phyloP scores from a whole-genome alignment of 1,140 invertebrate species.

The Halyomorpha halys region DNA sequence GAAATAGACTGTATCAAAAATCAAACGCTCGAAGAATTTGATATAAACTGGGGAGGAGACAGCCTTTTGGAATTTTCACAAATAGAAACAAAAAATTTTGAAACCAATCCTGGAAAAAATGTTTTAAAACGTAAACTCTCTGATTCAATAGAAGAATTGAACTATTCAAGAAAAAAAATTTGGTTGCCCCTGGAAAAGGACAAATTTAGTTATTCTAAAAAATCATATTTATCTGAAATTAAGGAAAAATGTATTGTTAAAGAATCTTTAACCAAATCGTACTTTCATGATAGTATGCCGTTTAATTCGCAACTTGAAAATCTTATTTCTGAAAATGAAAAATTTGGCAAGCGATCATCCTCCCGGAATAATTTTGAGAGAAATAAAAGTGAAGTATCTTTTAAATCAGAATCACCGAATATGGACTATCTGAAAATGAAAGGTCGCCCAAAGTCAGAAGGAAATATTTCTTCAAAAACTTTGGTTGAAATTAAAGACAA shows the following conservation, averaged over 20 bases:
- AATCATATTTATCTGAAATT: too few relatives aligned
- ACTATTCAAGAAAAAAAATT: not conserved
- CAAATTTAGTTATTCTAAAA: not conserved
- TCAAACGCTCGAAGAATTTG: constrained; percentile 26
- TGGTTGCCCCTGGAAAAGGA: not conserved
- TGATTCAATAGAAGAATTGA: constrained; percentile 13
- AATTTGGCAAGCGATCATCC: not conserved
- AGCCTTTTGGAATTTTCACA: constrained; percentile 30
- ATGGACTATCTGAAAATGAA: not conserved
- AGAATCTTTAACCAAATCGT: not conserved
- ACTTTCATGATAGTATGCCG: constrained; percentile 17
- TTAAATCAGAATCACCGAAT: not conserved
- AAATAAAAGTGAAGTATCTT: not conserved
- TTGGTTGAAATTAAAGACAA: too few relatives aligned
- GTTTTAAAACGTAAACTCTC: constrained; percentile 12
- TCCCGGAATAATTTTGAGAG: not conserved
- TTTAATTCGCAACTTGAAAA: constrained; percentile 8
- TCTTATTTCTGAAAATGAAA: constrained; percentile 5
- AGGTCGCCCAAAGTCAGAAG: not conserved
- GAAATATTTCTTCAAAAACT: not conserved
- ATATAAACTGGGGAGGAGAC: constrained; percentile 32
- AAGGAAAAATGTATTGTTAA: not conserved
- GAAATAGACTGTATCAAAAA: not conserved
- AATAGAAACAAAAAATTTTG: not conserved
- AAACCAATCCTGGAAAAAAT: not conserved